Evolutionary conservation across 2,797 vertebrate species (phyloP).

Genomic region (Coracias cyanogaster): DNA sequence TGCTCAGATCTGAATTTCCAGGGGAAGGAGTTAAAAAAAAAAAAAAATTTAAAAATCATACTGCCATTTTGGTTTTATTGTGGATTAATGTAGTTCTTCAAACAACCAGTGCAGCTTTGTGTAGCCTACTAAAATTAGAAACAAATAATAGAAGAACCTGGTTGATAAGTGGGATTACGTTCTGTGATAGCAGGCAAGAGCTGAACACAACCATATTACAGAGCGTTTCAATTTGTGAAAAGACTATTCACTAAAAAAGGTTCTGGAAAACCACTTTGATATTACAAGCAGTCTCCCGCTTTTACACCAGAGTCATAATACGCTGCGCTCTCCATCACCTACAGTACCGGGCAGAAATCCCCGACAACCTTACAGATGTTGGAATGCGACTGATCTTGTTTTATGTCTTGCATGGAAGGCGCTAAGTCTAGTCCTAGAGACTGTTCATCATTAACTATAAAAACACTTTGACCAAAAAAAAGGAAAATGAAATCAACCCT

Average conservation of each 20-base stretch:
- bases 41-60: neutral
- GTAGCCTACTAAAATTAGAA: neutral
- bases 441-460: conserved; percentile 29
- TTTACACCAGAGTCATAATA: conserved; percentile 1
- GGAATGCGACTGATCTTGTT: neutral
- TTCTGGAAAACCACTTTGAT: neutral
- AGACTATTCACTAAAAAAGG: neutral
- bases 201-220: conserved; percentile 29
- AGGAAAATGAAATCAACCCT: fast-evolving
- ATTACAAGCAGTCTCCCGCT: neutral
- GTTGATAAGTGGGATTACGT: neutral
- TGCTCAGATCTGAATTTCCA: neutral
- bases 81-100: neutral
- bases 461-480: neutral
- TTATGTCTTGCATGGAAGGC: neutral
- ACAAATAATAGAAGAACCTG: conserved; percentile 25
- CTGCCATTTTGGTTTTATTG: neutral
- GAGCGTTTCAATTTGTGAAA: conserved; percentile 1
- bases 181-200: neutral
- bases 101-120: neutral
- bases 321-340: neutral
- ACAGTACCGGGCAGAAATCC: neutral
- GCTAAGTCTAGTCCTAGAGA: conserved; percentile 4
- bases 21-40: neutral
- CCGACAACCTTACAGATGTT: neutral